Evolutionary conservation across 1,140 invertebrate species (phyloP).

Genomic region (Diabrotica virgifera): DNA sequence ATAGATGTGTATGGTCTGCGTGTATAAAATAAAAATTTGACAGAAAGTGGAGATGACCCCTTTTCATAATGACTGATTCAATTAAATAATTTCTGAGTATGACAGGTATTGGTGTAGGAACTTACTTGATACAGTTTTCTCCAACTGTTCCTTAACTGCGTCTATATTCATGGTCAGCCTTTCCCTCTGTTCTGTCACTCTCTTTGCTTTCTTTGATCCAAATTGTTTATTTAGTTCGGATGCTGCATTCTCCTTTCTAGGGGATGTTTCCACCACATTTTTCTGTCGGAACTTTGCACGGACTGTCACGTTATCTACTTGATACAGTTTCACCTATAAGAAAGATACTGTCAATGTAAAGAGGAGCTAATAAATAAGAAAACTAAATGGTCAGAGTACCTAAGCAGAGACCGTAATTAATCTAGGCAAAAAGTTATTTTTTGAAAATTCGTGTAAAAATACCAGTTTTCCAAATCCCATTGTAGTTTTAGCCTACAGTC

Average conservation of each 20-base stretch:
- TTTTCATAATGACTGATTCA: no score
- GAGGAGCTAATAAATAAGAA: not conserved
- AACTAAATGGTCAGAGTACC: not conserved
- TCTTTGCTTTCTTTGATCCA: slow-evolving; percentile 53
- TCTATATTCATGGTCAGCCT: slow-evolving; percentile 49
- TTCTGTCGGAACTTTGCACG: slow-evolving; percentile 22
- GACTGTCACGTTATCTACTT: slow-evolving; percentile 26
- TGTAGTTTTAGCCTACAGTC: no score
- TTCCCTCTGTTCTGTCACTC: slow-evolving; percentile 52
- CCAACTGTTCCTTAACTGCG: slow-evolving; percentile 49
- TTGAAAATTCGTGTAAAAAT: no score
- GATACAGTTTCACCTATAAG: slow-evolving; percentile 33
- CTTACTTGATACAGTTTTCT: slow-evolving; percentile 51
- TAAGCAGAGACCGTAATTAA: no score
- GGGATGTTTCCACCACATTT: slow-evolving; percentile 4
- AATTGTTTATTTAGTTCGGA: slow-evolving; percentile 52
- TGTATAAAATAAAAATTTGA: no score
- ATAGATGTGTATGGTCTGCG: no score
- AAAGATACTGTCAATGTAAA: no score
- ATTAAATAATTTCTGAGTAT: no score
- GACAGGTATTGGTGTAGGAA: not conserved
- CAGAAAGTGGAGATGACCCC: no score
- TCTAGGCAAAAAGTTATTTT: no score
- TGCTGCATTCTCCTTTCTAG: slow-evolving; percentile 15
- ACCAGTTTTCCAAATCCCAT: no score